Evolutionary conservation across 2,888 invertebrate genomes (phyloP).

Genomic region (Cyaniris semiargus): DNA sequence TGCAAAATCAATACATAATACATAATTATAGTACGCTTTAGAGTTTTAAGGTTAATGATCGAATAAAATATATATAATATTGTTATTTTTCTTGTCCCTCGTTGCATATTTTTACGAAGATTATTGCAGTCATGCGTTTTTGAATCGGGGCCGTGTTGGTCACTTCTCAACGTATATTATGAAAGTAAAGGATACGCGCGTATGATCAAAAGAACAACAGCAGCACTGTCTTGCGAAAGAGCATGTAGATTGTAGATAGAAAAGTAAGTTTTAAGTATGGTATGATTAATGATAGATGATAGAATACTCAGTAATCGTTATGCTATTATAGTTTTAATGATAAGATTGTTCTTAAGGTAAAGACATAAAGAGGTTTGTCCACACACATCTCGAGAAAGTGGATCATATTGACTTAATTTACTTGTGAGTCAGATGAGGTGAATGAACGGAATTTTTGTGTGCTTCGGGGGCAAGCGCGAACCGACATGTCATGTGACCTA

Average conservation of each 20-base stretch:
- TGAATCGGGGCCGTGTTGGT: not conserved
- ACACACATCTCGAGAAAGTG: not conserved
- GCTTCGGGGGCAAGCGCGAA: conserved; percentile 2
- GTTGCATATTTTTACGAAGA: not conserved
- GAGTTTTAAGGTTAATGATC: too few species aligned
- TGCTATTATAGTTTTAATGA: not conserved
- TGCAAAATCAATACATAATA: too few species aligned
- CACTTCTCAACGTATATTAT: too few species aligned
- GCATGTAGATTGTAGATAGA: not conserved
- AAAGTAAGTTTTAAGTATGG: too few species aligned
- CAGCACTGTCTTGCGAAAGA: not conserved
- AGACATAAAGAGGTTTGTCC: not conserved
- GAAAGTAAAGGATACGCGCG: not conserved
- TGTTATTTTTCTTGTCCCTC: too few species aligned
- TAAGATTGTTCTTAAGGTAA: not conserved
- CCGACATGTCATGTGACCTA: not conserved
- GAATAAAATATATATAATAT: too few species aligned
- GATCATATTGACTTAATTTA: conserved; percentile 5
- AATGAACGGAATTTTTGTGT: conserved; percentile 10
- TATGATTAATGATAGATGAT: too few species aligned
- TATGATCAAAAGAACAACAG: not conserved
- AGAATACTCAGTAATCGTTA: not conserved
- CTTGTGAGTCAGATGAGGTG: not conserved
- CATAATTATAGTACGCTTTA: too few species aligned
- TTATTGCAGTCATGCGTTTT: not conserved